Percentiles rank a stretch among this genome's conserved stretches.
These are phyloP conservation scores for Nezara viridula DNA, from an alignment of 2,888 invertebrate species.

Conservation along the genomic window DNA sequence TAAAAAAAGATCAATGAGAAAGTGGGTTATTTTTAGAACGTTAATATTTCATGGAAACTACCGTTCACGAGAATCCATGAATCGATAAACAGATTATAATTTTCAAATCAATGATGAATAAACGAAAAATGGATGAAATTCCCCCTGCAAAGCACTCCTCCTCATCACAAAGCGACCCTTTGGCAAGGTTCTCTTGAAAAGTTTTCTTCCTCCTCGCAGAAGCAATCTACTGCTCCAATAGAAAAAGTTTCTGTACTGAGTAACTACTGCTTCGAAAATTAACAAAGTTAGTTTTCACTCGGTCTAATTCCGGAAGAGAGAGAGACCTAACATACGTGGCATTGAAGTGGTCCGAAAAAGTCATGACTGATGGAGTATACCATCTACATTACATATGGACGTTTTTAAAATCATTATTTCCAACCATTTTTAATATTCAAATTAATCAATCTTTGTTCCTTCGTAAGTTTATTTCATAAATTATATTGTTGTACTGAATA, in stretches of 20 bases:
- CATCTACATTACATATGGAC: not conserved
- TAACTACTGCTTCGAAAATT: slow-evolving; percentile 31
- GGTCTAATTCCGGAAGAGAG: not conserved
- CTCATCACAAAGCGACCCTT: slow-evolving; percentile 25
- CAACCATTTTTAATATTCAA: not conserved
- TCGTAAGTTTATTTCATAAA: not conserved
- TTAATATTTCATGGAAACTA: not conserved
- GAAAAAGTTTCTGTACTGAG: slow-evolving; percentile 41
- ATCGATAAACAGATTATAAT: not conserved
- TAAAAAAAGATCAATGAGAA: no score
- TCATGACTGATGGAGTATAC: not conserved
- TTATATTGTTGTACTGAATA: no score
- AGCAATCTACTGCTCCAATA: slow-evolving; percentile 43
- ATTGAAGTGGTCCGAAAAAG: not conserved
- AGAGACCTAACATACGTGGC: not conserved
- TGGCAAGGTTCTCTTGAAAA: slow-evolving; percentile 21
- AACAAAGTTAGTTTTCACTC: slow-evolving; percentile 40
- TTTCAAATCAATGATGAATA: not conserved
- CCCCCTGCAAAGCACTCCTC: not conserved
- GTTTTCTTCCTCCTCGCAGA: not conserved
- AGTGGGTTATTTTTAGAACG: not conserved
- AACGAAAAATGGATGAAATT: not conserved
- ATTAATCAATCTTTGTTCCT: not conserved
- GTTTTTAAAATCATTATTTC: not conserved
- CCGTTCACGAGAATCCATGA: not conserved